Base-by-base conservation (phyloP, 2,797 vertebrate genomes). In the Fratercula arctica region DNA sequence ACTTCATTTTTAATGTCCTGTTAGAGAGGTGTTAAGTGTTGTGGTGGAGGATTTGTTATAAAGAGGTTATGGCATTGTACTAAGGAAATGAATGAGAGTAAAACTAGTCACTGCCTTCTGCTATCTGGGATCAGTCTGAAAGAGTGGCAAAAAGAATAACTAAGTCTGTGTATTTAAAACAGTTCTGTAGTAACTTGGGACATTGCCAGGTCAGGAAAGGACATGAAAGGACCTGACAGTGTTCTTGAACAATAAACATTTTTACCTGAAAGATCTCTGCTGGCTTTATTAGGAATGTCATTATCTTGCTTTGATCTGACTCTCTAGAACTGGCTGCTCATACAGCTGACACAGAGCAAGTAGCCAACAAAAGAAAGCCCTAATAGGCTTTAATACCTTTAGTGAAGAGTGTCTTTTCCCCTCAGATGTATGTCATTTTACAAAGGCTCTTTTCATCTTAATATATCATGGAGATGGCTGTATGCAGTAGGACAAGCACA, bases 261-360 rank as follows among this genome's bases (percentile, higher is more conserved):
- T 91, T 77, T 64, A 90, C 90, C 85, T 91, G 94, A 76, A 75
- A 85, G 67, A 50, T 56, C 59, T 93, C 51, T 83, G 73, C 89
- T 89, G 67, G 61, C 66, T 54, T 56, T 88, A 48, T 76, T 67
- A 84, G 79, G 61, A 61, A 31, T 66, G 75, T 39, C 59, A 67
- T 95, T 95, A 67, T 70, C 57, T 84, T 54, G 73, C 89, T 96
- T 90, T 95, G 87, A 90, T 95, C 79, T 59, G 53, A 31, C 53
- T 75, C 64, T 77, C 11, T 16, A 57, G 64, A 35, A n/a, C 61
- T 76, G 76, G 35, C 92, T 67, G 84, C 74, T 80, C 54, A 3
- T 41, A 7, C 18, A 56, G 75, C 78, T 78, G 82, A 79, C 74
- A 25, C 3, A 1, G 79, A 88, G 78, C 60, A 50, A 87, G 70